Evolutionary conservation across 2,888 invertebrate species (phyloP).

Genomic region (Heliconius ismenius): DNA sequence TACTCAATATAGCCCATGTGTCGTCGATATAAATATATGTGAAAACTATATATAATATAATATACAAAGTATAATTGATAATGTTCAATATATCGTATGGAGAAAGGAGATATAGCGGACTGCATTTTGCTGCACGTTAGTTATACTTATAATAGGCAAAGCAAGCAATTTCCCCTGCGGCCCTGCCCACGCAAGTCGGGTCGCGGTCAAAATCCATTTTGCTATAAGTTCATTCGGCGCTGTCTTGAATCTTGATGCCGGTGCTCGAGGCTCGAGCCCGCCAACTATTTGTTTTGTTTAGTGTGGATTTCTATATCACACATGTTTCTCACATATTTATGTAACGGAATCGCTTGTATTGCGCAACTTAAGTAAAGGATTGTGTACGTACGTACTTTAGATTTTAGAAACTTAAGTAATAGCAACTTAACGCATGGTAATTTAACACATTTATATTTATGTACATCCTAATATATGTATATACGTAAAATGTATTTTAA

Average conservation of each 20-base stretch:
- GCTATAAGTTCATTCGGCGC: slow-evolving; percentile 40
- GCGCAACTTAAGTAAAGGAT: not conserved
- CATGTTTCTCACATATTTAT: slow-evolving; percentile 18
- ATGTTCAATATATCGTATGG: slow-evolving; percentile 5
- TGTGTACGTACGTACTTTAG: not conserved
- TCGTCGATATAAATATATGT: not conserved
- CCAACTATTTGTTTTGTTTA: slow-evolving; percentile 33
- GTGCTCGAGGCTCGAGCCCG: slow-evolving; percentile 31
- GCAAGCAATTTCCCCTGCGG: slow-evolving; percentile 44
- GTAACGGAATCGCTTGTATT: slow-evolving; percentile 18
- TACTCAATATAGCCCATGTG: not conserved
- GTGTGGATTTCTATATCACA: slow-evolving; percentile 5
- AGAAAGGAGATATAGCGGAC: slow-evolving; percentile 33
- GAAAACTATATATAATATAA: not conserved
- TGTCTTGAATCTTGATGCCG: slow-evolving; percentile 42
- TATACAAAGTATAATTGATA: slow-evolving; percentile 3
- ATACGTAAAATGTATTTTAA: not conserved
- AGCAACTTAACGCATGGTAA: not conserved
- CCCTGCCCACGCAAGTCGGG: slow-evolving; percentile 43
- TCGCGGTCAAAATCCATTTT: slow-evolving; percentile 47
- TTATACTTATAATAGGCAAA: slow-evolving; percentile 45
- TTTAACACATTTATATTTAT: not conserved
- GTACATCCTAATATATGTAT: not conserved
- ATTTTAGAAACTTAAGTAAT: not conserved
- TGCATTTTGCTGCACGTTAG: slow-evolving; percentile 45